Base-by-base conservation (phyloP, 2,888 invertebrate species). In the Noctua pronuba region DNA sequence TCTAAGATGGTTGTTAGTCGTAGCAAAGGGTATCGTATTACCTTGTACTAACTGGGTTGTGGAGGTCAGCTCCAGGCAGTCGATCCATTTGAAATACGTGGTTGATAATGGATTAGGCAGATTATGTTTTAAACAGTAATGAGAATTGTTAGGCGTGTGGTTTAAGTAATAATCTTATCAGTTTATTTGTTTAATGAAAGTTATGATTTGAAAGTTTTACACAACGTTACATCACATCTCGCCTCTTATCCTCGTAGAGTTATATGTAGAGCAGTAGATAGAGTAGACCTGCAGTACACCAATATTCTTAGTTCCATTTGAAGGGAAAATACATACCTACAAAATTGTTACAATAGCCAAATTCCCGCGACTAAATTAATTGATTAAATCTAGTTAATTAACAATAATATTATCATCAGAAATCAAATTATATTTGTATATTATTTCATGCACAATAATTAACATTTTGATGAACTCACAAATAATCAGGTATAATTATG, bases 381-480 rank as follows among this genome's bases (percentile, higher is more conserved):
- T 46, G 5, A 18, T 46, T 41, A 41, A 46, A 6, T 49, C 21
- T 49, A 21, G 2, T 49, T 21, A 49, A 7, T 21, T 49, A 49
- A 5, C 35, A 35, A 35, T 35, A 35, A 38, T 38, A 38, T 38
- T 21, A 49, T 49, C 49, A 21, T 49, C 6, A 46, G 7, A 49
- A 21, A 49, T 49, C 21, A 7, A 21, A 49, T 21, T 49, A 21
- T 21, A 2, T 49, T 49, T 0, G 8, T 21, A 21, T 3, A 21
- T 49, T 49, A 49, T 52, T 44, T 62, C 16, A 21, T 46, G 0
- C 41, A 66, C n/a, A 52, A 44, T 31, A 60, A 35, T 44, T 44
- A 1, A 77, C 13, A 77, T 77, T 70, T 66, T 52, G 2, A 80
- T 49, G 67, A 71, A 67, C 41, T 21, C 28, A 55, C 13, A 44